A percentile compares a stretch with the other conserved stretches of the same genome.
Conservation (phyloP, 2,113 vertebrate genomes). For the Entomyzon cyanotis region DNA sequence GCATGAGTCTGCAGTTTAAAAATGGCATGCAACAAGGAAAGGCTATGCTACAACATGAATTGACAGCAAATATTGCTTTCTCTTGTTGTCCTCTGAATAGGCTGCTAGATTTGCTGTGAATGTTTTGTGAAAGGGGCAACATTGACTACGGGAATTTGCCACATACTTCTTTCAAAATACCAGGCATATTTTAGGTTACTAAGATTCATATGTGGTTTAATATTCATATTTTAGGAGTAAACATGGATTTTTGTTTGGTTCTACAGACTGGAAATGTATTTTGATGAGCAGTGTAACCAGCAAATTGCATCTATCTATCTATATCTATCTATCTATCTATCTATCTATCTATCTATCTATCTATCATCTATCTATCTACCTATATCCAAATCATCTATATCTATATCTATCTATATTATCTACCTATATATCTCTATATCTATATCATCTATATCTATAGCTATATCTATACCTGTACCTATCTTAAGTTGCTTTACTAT, state of each 20-base stretch:
- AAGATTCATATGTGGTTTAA: background rate
- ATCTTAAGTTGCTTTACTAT: background rate
- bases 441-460: background rate
- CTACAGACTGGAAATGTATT: background rate
- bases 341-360: too few species aligned
- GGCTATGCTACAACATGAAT: background rate
- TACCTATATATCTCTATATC: too few species aligned
- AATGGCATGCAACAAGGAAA: background rate
- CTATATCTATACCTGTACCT: too few species aligned
- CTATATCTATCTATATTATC: background rate
- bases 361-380: too few species aligned
- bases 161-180: background rate
- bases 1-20: background rate
- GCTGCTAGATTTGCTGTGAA: background rate
- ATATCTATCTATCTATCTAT: too few species aligned
- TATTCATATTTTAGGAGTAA: background rate
- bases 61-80: background rate
- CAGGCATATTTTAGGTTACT: background rate
- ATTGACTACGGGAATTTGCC: background rate
- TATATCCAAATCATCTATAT: too few species aligned
- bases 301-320: background rate
- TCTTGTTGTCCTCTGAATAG: background rate
- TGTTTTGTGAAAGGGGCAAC: background rate
- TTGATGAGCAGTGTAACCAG: background rate
- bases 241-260: background rate